Evolutionary conservation across 2,797 vertebrate genomes (phyloP).

Genomic region (Gorsachius magnificus): DNA sequence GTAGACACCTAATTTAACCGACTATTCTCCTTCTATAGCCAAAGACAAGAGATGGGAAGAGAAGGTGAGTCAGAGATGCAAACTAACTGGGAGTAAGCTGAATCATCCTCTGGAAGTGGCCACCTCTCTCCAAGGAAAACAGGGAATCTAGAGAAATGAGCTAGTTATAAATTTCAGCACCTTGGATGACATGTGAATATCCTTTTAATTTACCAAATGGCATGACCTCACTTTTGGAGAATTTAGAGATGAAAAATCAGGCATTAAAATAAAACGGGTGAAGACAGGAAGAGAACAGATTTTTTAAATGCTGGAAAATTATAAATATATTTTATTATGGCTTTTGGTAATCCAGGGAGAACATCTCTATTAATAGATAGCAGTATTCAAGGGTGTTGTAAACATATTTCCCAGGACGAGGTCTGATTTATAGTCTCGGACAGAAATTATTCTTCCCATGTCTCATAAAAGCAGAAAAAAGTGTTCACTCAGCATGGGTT

Average conservation of each 20-base stretch:
- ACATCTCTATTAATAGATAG: background rate
- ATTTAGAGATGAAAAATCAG: background rate
- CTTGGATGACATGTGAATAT: background rate
- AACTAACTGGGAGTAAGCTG: background rate
- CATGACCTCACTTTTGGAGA: background rate
- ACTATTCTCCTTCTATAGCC: background rate
- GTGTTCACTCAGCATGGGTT: constrained; percentile 2
- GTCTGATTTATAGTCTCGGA: constrained; percentile 27
- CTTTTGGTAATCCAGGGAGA: constrained; percentile 13
- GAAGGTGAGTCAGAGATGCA: background rate
- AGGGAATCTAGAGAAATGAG: background rate
- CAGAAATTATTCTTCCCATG: background rate
- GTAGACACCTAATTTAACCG: background rate
- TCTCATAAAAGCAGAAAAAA: constrained; percentile 11
- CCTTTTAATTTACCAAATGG: background rate
- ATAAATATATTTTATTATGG: background rate
- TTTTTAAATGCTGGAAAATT: background rate
- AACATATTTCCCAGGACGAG: constrained; percentile 1
- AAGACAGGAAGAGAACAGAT: background rate
- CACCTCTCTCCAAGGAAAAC: background rate
- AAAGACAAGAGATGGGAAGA: background rate
- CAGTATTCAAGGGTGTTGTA: background rate
- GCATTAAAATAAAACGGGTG: background rate
- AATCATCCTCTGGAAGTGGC: background rate
- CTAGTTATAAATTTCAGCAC: background rate